phyloP scores from a whole-genome alignment of 2,113 vertebrate genomes.

The Sisor rabdophorus region DNA sequence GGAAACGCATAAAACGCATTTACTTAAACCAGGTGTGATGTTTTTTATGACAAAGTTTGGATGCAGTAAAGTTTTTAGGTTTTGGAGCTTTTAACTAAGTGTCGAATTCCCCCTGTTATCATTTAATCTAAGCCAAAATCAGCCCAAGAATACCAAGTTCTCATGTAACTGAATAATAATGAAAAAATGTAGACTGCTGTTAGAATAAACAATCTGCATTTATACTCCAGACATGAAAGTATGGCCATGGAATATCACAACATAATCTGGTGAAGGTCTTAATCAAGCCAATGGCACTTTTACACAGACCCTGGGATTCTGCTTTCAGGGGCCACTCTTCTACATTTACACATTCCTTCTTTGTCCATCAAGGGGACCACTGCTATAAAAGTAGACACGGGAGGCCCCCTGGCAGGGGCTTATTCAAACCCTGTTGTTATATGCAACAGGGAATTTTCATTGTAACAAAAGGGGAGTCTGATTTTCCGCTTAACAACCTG shows the following conservation, averaged over 20 bases:
- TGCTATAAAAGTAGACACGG: background rate
- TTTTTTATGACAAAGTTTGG: too few relatives aligned
- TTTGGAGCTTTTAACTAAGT: background rate
- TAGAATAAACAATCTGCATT: background rate
- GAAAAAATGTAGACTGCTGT: background rate
- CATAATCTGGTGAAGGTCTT: too few relatives aligned
- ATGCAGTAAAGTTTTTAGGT: too few relatives aligned
- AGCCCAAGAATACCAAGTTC: background rate
- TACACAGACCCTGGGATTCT: too few relatives aligned
- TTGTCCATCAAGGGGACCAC: background rate
- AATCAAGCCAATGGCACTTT: too few relatives aligned
- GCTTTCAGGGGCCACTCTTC: too few relatives aligned
- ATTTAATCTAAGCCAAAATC: background rate
- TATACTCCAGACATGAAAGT: too few relatives aligned
- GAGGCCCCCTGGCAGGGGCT: background rate
- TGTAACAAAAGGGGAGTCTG: background rate
- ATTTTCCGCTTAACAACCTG: background rate
- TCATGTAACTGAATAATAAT: background rate
- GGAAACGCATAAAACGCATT: too few relatives aligned
- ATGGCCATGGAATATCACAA: too few relatives aligned
- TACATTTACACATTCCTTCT: too few relatives aligned
- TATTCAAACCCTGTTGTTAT: background rate
- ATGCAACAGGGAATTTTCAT: background rate
- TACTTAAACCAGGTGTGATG: too few relatives aligned
- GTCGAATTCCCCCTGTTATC: background rate